Evolutionary conservation across 2,113 vertebrate genomes (phyloP), one percentile per base, ranked within the genome.

Genomic region (Atrichornis clamosus): DNA sequence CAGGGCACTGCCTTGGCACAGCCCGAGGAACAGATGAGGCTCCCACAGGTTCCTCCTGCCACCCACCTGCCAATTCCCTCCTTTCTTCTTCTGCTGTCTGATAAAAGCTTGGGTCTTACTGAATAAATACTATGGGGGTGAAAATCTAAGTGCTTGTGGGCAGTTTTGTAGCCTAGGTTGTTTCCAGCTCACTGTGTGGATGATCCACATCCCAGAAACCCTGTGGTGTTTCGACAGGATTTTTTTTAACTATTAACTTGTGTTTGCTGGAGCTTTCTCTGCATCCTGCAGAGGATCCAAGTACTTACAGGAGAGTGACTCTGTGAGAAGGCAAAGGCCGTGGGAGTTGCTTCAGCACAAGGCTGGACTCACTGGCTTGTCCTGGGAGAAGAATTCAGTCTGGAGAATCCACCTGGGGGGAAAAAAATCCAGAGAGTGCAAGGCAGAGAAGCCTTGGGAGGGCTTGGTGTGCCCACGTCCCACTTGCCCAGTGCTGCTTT

Each of bases 401-500:
- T 62, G 64, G 63, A 81, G 55, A 56, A 49, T 22, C 84, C 75
- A 10, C 30, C 7, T 3, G 12, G 44, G 30, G 1, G 39, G 8
- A 13, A 13, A 37, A 67, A 52, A 12, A 37, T 56, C 37, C 77
- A 75, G 72, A 7, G 33, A 44, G 56, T 2, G 11, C 37, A 46
- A 42, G 76, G 58, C 35, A 42, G 52, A n/a, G 60, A 41, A 49
- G 8, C 5, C 2, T 2, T 1, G 13, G 14, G 13, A 67, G 23
- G 3, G 9, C 3, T 37, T 18, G 3, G n/a, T 1, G 15, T 23
- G 2, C 26, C 5, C 2, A 9, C 1, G 0, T 37, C 23, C 42
- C 41, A 3, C 63, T 3, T 12, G 53, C 37, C 50, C 81, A 2
- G 11, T 32, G 32, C 44, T 44, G 70, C 53, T 63, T 41, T 35